Evolutionary conservation across 2,888 invertebrate genomes (phyloP), one percentile per base, ranked within the genome.

Genomic region (Pollenia labialis): DNA sequence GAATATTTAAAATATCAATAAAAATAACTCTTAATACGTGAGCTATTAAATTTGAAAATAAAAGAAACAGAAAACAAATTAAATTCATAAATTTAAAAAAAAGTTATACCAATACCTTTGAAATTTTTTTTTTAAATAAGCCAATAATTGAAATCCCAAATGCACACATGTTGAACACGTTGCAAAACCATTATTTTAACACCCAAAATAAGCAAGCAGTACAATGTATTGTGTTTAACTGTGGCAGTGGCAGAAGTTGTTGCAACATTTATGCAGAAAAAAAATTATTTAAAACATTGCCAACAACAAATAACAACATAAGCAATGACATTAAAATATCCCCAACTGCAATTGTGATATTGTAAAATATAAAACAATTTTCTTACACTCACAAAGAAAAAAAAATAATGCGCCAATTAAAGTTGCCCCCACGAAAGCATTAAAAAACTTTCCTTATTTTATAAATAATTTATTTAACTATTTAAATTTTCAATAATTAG

Each of bases 101-200:
- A 42, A 44, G 18, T 18, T 42, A 54, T 64, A 16, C 10, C 12
- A 42, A 71, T 68, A 82, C 48, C 44, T 75, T 76, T 82, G 68
- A 76, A 87, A 89, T 89, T 90, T 32, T 23, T 23, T 23, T 90
- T 92, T 91, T 90, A 92, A 66, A 66, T 56, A 91, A 89, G 91
- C 90, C 92, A 91, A 92, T 92, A 92, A 92, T 92, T 92, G 92
- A 92, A 92, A 92, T 91, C 91, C 91, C 89, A 90, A 91, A 90
- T 91, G 91, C 89, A 89, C 85, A 89, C 85, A 87, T 85, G 84
- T 88, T 86, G 85, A 85, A 84, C 89, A 89, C 89, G 89, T 89
- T 89, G 88, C 88, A 88, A 89, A 89, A 76, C 88, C 88, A 89
- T 89, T 89, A 89, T 86, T 89, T 89, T 83, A 81, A 79, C 74